Conservation (phyloP, 2,888 invertebrate species). For the Polia nebulosa region DNA sequence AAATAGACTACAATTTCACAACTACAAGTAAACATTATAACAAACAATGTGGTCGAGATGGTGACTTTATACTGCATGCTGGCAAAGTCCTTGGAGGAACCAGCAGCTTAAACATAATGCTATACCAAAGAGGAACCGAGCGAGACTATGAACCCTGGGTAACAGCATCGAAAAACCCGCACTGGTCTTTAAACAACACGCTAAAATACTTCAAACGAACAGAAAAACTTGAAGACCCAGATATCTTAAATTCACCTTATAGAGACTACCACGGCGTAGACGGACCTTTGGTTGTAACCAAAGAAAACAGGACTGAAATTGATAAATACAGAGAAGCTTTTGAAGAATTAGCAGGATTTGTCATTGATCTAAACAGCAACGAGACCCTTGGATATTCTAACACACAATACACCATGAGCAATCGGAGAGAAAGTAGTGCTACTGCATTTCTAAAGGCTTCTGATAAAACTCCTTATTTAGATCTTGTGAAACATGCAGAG, state of each 20-base stretch:
- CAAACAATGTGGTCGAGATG: constrained; percentile 12
- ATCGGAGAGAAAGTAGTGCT: constrained; percentile 67
- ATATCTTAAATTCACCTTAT: constrained; percentile 14
- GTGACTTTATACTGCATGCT: constrained; percentile 3
- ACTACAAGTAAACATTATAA: background rate
- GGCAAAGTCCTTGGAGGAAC: constrained; percentile 46
- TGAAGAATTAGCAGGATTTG: constrained; percentile 3
- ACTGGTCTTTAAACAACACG: constrained; percentile 23
- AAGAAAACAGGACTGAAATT: constrained; percentile 24
- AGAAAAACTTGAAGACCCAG: constrained; percentile 23
- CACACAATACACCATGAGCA: background rate
- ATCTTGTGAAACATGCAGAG: constrained; percentile 69
- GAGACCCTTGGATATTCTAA: constrained; percentile 17
- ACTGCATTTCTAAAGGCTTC: constrained; percentile 66
- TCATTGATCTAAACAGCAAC: constrained; percentile 15
- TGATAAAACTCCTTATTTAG: constrained; percentile 67
- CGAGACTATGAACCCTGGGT: constrained; percentile 35
- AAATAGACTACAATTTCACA: constrained; percentile 20
- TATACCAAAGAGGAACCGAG: constrained; percentile 25
- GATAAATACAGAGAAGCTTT: constrained; percentile 14
- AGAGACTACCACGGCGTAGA: constrained; percentile 17
- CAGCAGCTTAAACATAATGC: constrained; percentile 8
- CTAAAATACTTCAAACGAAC: constrained; percentile 35
- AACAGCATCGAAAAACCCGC: constrained; percentile 5
- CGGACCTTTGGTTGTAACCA: constrained; percentile 23